Conservation (phyloP, 2,888 invertebrate species). For the Thymelicus lineola region DNA sequence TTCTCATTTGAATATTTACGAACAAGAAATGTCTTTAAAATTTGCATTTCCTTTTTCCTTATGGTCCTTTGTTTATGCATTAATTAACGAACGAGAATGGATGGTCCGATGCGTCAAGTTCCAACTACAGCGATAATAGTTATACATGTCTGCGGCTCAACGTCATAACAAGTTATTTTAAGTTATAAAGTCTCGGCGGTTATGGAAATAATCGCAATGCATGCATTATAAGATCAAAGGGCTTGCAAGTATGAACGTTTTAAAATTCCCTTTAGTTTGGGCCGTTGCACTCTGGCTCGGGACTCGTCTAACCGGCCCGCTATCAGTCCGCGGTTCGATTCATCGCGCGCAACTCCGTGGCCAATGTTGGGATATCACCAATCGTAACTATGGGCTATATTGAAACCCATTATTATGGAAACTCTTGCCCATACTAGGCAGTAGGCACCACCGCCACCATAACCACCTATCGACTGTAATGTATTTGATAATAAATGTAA, state of each 20-base stretch:
- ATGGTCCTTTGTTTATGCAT: conserved; percentile 52
- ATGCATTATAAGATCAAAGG: conserved; percentile 63
- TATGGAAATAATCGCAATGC: conserved; percentile 29
- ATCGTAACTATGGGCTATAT: conserved; percentile 70
- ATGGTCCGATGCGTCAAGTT: conserved; percentile 24
- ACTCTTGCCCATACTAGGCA: conserved; percentile 38
- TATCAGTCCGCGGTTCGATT: conserved; percentile 80
- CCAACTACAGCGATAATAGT: conserved; percentile 10
- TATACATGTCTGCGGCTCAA: too few species aligned
- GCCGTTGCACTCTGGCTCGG: conserved; percentile 79
- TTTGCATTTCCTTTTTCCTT: conserved; percentile 63
- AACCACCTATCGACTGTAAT: conserved; percentile 10
- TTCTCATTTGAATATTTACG: conserved; percentile 30
- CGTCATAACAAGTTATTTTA: conserved; percentile 9
- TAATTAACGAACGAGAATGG: conserved; percentile 39
- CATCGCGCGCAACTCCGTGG: conserved; percentile 73
- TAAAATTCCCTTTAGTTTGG: conserved; percentile 82
- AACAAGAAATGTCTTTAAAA: conserved; percentile 50
- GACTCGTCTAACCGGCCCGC: conserved; percentile 84
- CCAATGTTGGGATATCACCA: conserved; percentile 74
- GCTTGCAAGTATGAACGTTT: conserved; percentile 75
- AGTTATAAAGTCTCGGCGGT: neutral
- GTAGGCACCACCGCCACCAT: neutral
- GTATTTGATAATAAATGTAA: neutral
- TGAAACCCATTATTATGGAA: conserved; percentile 56